Evolutionary conservation across 2,797 vertebrate species (phyloP).

Genomic region (Poeciliopsis turneri): DNA sequence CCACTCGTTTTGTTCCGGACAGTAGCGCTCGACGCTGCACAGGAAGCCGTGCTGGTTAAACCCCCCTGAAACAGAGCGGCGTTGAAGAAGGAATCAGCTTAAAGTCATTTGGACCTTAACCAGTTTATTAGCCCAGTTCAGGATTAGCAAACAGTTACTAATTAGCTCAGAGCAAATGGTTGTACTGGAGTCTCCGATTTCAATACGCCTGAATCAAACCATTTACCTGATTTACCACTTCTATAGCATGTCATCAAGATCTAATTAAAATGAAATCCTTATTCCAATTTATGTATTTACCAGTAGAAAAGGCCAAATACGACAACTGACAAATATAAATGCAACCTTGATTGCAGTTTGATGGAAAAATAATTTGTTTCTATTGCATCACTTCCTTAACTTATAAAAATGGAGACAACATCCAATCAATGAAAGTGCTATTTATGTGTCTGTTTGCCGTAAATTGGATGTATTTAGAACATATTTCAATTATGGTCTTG

Average conservation of each 20-base stretch:
- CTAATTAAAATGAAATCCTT: not conserved
- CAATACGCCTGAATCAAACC: not conserved
- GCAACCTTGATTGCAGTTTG: no score
- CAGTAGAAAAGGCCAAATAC: not conserved
- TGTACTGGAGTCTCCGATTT: not conserved
- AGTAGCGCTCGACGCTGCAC: slow-evolving; percentile 83
- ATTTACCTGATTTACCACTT: not conserved
- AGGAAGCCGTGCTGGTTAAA: slow-evolving; percentile 85
- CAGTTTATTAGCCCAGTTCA: not conserved
- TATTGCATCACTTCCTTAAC: not conserved
- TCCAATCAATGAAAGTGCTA: not conserved
- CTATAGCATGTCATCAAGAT: not conserved
- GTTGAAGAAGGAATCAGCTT: slow-evolving; percentile 8
- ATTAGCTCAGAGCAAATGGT: not conserved
- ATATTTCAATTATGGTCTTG: not conserved
- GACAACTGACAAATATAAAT: not conserved
- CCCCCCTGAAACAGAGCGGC: slow-evolving; percentile 73
- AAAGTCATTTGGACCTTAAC: not conserved
- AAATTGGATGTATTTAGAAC: not conserved
- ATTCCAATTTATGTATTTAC: not conserved
- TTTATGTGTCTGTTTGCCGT: not conserved
- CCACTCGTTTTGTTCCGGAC: slow-evolving; percentile 81
- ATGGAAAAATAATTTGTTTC: not conserved
- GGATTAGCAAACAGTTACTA: not conserved
- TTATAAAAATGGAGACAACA: not conserved